Conservation (phyloP, 2,113 vertebrate species). For the Channa argus region DNA sequence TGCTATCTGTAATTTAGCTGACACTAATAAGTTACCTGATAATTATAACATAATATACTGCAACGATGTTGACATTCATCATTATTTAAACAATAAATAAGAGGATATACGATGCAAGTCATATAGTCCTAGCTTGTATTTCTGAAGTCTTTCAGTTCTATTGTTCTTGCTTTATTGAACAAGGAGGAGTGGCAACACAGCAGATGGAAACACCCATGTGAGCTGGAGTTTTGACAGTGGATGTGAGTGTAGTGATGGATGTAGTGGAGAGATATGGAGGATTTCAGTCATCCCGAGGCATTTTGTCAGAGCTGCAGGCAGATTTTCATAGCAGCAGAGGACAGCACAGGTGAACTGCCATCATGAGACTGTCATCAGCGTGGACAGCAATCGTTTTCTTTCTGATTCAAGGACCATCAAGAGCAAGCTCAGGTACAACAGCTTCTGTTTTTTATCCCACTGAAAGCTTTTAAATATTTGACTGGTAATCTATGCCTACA, state of each 20-base stretch:
- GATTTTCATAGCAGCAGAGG: slow-evolving; percentile 9
- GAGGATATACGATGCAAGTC: neutral
- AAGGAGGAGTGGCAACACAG: slow-evolving; percentile 40
- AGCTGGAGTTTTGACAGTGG: slow-evolving; percentile 39
- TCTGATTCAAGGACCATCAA: slow-evolving; percentile 44
- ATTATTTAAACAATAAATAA: too few species aligned
- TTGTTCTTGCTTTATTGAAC: slow-evolving; percentile 13
- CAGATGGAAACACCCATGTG: slow-evolving; percentile 28
- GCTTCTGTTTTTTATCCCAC: neutral
- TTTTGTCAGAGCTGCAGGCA: slow-evolving; percentile 48
- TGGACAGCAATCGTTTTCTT: slow-evolving; percentile 62
- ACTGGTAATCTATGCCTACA: neutral
- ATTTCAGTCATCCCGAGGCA: slow-evolving; percentile 29
- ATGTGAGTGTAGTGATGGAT: slow-evolving; percentile 36
- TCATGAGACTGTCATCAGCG: slow-evolving; percentile 70
- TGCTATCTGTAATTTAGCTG: slow-evolving; percentile 15
- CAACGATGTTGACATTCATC: neutral
- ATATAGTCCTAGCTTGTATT: neutral
- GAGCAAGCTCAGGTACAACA: slow-evolving; percentile 71
- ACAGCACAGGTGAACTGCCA: slow-evolving; percentile 28
- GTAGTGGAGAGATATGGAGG: slow-evolving; percentile 42
- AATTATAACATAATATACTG: neutral
- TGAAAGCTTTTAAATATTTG: neutral
- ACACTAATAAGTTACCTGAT: slow-evolving; percentile 15
- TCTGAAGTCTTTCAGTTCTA: slow-evolving; percentile 1